Evolutionary conservation across 1,140 invertebrate species (phyloP).

Genomic region (Stegodyphus mimosarum): DNA sequence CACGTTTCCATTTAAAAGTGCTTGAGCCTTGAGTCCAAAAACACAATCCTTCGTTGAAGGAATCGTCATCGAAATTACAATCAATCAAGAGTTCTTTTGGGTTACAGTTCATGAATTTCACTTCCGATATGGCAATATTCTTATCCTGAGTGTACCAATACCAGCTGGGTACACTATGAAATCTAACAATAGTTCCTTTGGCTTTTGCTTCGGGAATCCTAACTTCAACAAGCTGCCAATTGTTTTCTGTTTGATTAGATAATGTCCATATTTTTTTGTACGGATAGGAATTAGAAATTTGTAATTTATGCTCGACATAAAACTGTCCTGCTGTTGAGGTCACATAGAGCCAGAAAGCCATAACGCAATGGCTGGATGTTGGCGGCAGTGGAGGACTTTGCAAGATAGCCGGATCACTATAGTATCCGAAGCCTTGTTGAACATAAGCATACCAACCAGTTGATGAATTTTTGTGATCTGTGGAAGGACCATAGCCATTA

Average conservation of each 20-base stretch:
- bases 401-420: not conserved
- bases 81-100: conserved; percentile 56
- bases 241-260: not conserved
- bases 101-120: conserved; percentile 61
- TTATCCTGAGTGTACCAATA: not conserved
- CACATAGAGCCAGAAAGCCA: conserved; percentile 51
- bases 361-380: conserved; percentile 53
- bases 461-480: conserved; percentile 29
- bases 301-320: conserved; percentile 13
- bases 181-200: conserved; percentile 6
- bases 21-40: conserved; percentile 27
- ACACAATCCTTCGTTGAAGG: conserved; percentile 48
- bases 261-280: no score
- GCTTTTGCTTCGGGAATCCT: not conserved
- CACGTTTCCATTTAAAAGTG: conserved; percentile 40
- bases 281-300: not conserved
- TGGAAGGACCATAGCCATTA: conserved; percentile 4
- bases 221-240: conserved; percentile 28
- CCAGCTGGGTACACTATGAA: conserved; percentile 13
- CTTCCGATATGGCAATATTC: conserved; percentile 51
- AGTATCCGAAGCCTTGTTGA: conserved; percentile 3
- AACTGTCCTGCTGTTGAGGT: not conserved
- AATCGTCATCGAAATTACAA: conserved; percentile 61
- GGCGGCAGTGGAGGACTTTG: conserved; percentile 39
- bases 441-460: conserved; percentile 32